Evolutionary conservation across 2,113 vertebrate species (phyloP).

Genomic region (Gopherus flavomarginatus): DNA sequence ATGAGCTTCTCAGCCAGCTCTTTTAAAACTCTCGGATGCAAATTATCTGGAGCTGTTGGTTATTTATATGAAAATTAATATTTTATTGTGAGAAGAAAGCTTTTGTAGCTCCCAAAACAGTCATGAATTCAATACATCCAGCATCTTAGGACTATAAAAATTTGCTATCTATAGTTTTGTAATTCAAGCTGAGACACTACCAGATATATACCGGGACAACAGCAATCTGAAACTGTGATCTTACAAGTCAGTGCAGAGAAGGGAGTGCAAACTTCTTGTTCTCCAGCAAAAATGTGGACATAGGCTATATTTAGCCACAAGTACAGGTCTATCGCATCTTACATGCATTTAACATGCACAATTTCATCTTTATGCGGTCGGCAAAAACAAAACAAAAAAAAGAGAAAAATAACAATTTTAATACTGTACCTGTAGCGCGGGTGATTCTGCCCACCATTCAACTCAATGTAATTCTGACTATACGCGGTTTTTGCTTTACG

Average conservation of each 20-base stretch:
- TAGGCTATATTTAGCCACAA: background rate
- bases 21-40: background rate
- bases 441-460: no score
- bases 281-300: background rate
- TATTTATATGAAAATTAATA: background rate
- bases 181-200: background rate
- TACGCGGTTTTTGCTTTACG: no score
- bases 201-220: background rate
- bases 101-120: background rate
- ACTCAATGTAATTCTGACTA: no score
- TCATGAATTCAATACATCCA: background rate
- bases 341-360: no score
- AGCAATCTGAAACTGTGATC: background rate
- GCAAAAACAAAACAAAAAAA: no score
- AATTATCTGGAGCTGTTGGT: background rate
- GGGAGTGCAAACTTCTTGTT: background rate
- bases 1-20: background rate
- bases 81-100: background rate
- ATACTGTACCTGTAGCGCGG: no score
- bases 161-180: background rate
- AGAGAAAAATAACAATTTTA: no score
- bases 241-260: fast-evolving
- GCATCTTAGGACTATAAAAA: background rate
- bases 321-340: no score
- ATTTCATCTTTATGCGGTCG: no score